phyloP scores from a whole-genome alignment of 2,797 vertebrate genomes.

The Tarsius wallacei region DNA sequence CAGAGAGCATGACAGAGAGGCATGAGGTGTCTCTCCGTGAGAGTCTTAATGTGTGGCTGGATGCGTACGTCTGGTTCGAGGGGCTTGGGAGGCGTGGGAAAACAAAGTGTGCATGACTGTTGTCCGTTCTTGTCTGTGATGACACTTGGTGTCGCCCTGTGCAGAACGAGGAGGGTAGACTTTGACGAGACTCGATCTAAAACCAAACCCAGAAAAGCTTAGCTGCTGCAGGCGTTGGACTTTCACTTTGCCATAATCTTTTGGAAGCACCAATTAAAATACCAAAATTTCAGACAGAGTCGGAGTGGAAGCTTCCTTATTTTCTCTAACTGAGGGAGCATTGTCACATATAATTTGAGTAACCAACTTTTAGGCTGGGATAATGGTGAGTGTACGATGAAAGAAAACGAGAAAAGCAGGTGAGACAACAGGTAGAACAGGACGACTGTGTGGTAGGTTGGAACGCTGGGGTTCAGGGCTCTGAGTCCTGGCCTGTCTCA shows the following conservation, averaged over 20 bases:
- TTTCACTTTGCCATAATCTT: neutral
- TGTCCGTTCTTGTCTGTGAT: fast-evolving
- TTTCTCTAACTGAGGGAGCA: neutral
- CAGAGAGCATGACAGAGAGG: neutral
- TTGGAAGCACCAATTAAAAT: neutral
- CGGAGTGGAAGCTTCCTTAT: neutral
- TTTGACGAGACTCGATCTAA: neutral
- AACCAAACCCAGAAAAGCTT: neutral
- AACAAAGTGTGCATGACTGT: neutral
- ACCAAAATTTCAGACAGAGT: neutral
- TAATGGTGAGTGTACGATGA: neutral
- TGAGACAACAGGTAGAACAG: neutral
- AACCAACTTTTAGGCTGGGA: constrained; percentile 6
- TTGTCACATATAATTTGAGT: neutral
- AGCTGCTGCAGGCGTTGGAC: neutral
- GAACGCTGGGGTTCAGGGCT: neutral
- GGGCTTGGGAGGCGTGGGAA: neutral
- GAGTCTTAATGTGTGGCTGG: fast-evolving
- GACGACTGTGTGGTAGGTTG: fast-evolving
- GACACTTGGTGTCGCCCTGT: fast-evolving
- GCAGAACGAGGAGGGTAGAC: fast-evolving
- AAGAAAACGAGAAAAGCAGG: neutral
- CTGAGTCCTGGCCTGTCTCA: neutral
- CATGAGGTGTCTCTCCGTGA: neutral
- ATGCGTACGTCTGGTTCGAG: neutral